Conservation (phyloP, 1,140 invertebrate genomes). For the Cherax quadricarinatus region DNA sequence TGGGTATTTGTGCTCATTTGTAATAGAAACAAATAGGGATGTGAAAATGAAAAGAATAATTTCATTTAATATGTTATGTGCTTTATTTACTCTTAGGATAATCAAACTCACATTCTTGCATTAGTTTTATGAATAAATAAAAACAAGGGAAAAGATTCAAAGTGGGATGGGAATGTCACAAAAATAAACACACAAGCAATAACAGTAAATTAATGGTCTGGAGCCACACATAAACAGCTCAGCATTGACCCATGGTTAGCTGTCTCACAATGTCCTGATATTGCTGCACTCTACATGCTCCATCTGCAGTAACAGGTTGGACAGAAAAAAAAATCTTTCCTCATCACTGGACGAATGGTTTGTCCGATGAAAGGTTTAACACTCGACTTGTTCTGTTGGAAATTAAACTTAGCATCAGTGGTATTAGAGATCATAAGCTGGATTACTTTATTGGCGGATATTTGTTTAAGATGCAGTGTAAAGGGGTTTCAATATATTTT, state of each 20-base stretch:
- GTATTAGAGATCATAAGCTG: background rate
- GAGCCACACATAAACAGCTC: background rate
- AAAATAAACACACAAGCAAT: background rate
- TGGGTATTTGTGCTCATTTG: slow-evolving; percentile 31
- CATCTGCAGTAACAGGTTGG: background rate
- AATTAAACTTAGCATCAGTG: background rate
- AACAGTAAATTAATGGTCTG: background rate
- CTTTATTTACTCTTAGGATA: slow-evolving; percentile 1
- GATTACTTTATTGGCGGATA: background rate
- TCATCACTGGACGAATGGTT: background rate
- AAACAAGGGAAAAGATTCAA: background rate
- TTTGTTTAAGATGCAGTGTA: background rate
- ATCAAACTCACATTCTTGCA: background rate
- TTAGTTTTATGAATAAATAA: background rate
- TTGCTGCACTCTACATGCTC: background rate
- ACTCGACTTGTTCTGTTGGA: background rate
- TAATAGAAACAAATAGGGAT: background rate
- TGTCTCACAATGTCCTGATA: background rate
- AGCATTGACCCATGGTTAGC: background rate
- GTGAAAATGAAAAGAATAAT: slow-evolving; percentile 7
- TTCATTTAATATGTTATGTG: background rate
- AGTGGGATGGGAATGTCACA: background rate
- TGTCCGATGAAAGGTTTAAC: background rate
- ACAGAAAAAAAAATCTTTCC: background rate
- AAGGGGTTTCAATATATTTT: background rate